Percentiles rank a stretch among this genome's conserved stretches.
Evolutionary conservation across 1,140 invertebrate species (phyloP).

Genomic region (Charaxes varanes): DNA sequence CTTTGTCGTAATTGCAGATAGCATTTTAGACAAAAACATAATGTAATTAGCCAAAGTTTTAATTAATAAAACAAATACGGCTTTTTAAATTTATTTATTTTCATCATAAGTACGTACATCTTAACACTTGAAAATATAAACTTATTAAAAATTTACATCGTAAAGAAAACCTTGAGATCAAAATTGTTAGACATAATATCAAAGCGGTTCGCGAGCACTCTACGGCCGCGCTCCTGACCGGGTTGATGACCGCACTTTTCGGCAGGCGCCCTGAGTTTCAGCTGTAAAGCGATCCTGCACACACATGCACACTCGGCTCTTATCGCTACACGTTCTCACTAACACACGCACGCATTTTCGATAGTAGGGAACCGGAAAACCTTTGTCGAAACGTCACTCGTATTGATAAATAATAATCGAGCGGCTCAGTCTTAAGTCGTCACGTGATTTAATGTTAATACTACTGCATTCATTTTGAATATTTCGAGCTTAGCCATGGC

Average conservation of each 20-base stretch:
- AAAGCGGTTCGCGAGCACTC: constrained; percentile 30
- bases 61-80: too few species aligned
- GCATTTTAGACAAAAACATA: too few species aligned
- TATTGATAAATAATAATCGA: constrained; percentile 24
- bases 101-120: too few species aligned
- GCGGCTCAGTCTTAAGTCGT: constrained; percentile 6
- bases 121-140: too few species aligned
- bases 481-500: constrained; percentile 1
- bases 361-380: constrained; percentile 47
- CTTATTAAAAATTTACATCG: too few species aligned
- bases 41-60: too few species aligned
- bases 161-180: constrained; percentile 22
- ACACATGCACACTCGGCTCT: constrained; percentile 26
- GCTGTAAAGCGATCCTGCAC: constrained; percentile 68
- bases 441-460: constrained; percentile 17
- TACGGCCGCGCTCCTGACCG: constrained; percentile 62
- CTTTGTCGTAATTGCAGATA: too few species aligned
- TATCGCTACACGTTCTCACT: constrained; percentile 7
- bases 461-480: constrained; percentile 14
- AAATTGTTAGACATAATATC: constrained; percentile 36
- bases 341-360: constrained; percentile 21
- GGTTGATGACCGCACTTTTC: constrained; percentile 67
- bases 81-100: too few species aligned
- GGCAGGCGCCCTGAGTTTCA: constrained; percentile 68
- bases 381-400: constrained; percentile 34